Percentiles rank a stretch among this genome's conserved stretches.
These are phyloP conservation scores for Bovichtus variegatus DNA, from an alignment of 2,797 vertebrate genomes.

Conservation along the genomic window DNA sequence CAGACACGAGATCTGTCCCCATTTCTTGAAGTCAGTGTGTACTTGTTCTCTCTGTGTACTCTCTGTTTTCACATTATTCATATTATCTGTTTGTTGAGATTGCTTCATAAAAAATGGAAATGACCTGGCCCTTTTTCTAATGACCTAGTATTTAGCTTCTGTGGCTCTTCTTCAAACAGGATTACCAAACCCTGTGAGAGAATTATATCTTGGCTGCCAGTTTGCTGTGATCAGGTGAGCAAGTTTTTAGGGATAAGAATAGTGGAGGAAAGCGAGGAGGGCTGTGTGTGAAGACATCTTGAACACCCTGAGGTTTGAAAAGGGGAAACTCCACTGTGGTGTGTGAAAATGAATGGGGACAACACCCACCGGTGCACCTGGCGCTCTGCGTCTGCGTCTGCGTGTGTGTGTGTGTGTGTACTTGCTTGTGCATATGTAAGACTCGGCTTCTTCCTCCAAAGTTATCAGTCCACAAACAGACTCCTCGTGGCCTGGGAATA, in stretches of 20 bases:
- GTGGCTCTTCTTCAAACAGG: slow-evolving; percentile 39
- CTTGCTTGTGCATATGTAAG: slow-evolving; percentile 28
- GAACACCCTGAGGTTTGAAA: slow-evolving; percentile 61
- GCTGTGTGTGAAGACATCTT: slow-evolving; percentile 58
- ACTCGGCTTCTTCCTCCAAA: slow-evolving; percentile 43
- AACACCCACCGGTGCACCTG: slow-evolving; percentile 51
- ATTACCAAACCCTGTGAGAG: slow-evolving; percentile 31
- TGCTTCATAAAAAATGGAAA: slow-evolving; percentile 22
- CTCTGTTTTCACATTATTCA: slow-evolving; percentile 14
- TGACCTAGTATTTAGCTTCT: slow-evolving; percentile 31
- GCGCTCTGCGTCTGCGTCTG: neutral
- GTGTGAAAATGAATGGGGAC: slow-evolving; percentile 36
- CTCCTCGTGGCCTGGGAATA: slow-evolving; percentile 67
- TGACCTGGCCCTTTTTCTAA: slow-evolving; percentile 29
- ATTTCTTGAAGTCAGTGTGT: slow-evolving; percentile 18
- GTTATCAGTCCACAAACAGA: slow-evolving; percentile 73
- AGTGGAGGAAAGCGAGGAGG: slow-evolving; percentile 43
- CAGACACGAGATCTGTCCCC: slow-evolving; percentile 29
- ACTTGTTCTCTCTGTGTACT: slow-evolving; percentile 5
- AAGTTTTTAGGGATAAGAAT: slow-evolving; percentile 55
- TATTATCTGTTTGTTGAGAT: slow-evolving; percentile 4
- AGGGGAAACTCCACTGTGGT: slow-evolving; percentile 37
- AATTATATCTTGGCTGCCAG: slow-evolving; percentile 50
- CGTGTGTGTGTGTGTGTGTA: neutral
- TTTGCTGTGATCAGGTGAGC: slow-evolving; percentile 47